These are phyloP conservation scores for Zoanthus solanderi DNA, from an alignment of 92 coral and sea anemone genomes.

Conservation along the genomic window DNA sequence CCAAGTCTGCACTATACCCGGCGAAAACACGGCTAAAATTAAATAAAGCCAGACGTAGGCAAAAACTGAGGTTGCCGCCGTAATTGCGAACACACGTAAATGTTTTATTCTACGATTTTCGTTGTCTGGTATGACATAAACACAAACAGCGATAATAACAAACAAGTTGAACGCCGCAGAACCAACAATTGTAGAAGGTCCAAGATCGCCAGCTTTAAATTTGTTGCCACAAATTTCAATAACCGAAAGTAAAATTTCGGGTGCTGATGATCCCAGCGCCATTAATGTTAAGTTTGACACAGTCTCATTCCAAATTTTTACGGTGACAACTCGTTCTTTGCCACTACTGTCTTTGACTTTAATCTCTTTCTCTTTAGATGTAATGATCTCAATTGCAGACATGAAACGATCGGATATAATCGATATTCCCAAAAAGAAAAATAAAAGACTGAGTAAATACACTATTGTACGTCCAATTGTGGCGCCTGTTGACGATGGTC, in stretches of 20 bases:
- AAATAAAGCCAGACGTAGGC: slow-evolving; percentile 96
- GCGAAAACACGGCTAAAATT: slow-evolving; percentile 84
- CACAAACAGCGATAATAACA: slow-evolving; percentile 94
- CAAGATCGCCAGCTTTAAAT: slow-evolving; percentile 96
- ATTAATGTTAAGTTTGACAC: slow-evolving; percentile 98
- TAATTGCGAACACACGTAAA: slow-evolving; percentile 97
- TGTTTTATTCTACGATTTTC: slow-evolving; percentile 93
- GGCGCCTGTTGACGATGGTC: slow-evolving; percentile 81
- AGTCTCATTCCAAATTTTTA: slow-evolving; percentile 99
- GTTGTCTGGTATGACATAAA: slow-evolving; percentile 95
- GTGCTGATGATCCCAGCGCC: slow-evolving; percentile 99
- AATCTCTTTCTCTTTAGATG: slow-evolving; percentile 97
- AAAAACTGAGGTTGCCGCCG: slow-evolving; percentile 90
- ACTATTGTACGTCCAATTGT: slow-evolving; percentile 95
- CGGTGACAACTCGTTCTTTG: slow-evolving; percentile 89
- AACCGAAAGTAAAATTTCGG: slow-evolving; percentile 94
- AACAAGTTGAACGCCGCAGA: slow-evolving; percentile 99
- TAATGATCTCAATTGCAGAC: slow-evolving; percentile 98
- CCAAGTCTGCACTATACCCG: slow-evolving; percentile 82
- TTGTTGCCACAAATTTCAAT: slow-evolving; percentile 92
- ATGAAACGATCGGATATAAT: slow-evolving; percentile 98
- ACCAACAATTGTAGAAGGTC: slow-evolving; percentile 98
- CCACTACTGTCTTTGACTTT: slow-evolving; percentile 88
- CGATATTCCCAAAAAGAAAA: slow-evolving; percentile 96
- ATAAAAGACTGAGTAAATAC: slow-evolving; percentile 85